These are phyloP conservation scores for Macrobrachium rosenbergii DNA, from an alignment of 1,140 invertebrate genomes.

Conservation along the genomic window DNA sequence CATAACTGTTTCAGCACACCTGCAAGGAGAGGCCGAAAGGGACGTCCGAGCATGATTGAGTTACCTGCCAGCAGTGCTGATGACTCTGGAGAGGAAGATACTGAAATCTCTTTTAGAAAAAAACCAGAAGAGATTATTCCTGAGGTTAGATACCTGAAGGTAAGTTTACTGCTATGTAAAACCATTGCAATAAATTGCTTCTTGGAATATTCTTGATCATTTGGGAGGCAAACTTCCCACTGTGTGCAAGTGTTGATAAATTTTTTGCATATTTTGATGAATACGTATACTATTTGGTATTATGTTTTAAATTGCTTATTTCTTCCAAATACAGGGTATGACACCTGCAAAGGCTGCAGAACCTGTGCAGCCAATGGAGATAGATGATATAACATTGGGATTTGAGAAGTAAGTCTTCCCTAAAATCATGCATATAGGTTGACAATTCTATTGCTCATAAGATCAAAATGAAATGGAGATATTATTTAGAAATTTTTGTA, in stretches of 20 bases:
- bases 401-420: slow-evolving; percentile 20
- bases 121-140: slow-evolving; percentile 1
- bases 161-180: neutral
- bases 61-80: neutral
- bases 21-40: neutral
- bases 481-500: neutral
- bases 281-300: neutral
- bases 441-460: neutral
- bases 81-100: slow-evolving; percentile 4
- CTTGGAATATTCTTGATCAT: no score
- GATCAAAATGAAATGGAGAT: neutral
- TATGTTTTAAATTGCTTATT: neutral
- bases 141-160: slow-evolving; percentile 11
- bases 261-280: neutral
- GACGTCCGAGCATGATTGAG: neutral
- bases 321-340: neutral
- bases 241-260: no score
- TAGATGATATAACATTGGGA: slow-evolving; percentile 11
- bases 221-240: no score
- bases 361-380: neutral
- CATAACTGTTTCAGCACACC: neutral
- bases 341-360: neutral
- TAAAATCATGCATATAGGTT: neutral
- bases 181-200: no score
- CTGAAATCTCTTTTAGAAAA: slow-evolving; percentile 7